Evolutionary conservation across 2,113 vertebrate species (phyloP).

Genomic region (Hyla sarda): DNA sequence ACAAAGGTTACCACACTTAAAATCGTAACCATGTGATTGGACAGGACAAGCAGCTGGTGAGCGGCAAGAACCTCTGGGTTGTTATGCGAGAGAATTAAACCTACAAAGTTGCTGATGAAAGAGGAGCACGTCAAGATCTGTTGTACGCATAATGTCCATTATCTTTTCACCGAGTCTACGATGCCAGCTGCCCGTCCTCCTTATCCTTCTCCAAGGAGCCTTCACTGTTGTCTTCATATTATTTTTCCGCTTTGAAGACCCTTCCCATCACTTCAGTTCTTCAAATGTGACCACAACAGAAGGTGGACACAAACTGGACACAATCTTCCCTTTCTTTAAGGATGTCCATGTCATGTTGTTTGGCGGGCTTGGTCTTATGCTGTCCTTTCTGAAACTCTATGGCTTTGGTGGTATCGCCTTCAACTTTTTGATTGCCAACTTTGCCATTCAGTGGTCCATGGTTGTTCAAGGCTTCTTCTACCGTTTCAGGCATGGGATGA

Average conservation of each 20-base stretch:
- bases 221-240: constrained; percentile 74
- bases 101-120: neutral
- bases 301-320: constrained; percentile 69
- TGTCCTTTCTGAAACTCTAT: constrained; percentile 79
- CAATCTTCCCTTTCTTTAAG: constrained; percentile 78
- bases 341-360: constrained; percentile 86
- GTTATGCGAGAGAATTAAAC: constrained; percentile 13
- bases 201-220: constrained; percentile 73
- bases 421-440: constrained; percentile 82
- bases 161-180: constrained; percentile 59
- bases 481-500: constrained; percentile 71
- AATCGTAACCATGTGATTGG: neutral
- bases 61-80: constrained; percentile 3
- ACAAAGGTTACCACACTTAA: constrained; percentile 48
- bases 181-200: constrained; percentile 70
- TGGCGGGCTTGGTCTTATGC: constrained; percentile 81
- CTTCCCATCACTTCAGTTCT: constrained; percentile 61
- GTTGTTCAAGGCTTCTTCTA: constrained; percentile 81
- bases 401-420: constrained; percentile 79
- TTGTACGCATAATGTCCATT: constrained; percentile 40
- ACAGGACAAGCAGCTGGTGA: neutral
- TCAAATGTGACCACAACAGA: constrained; percentile 62
- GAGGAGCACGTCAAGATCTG: neutral
- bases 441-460: constrained; percentile 83
- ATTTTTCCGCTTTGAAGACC: constrained; percentile 77